Evolutionary conservation across 2,797 vertebrate species (phyloP).

Genomic region (Rhynchotus rufescens): DNA sequence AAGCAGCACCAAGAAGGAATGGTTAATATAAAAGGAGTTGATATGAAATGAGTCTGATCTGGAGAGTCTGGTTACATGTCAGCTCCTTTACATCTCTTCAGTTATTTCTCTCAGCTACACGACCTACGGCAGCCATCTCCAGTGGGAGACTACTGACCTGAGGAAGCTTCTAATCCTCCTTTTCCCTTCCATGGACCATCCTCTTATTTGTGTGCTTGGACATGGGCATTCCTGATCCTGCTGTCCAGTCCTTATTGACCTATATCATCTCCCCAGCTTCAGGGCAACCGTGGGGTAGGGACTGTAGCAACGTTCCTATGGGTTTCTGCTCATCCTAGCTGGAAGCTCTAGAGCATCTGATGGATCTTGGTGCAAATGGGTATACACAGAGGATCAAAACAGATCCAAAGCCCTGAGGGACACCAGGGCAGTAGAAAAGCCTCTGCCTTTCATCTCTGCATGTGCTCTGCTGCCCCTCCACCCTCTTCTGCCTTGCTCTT

Average conservation of each 20-base stretch:
- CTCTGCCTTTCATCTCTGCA: neutral
- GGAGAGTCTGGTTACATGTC: neutral
- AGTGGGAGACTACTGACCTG: rapidly evolving
- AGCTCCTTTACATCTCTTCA: neutral
- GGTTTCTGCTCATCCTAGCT: neutral
- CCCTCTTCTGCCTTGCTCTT: neutral
- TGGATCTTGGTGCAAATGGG: neutral
- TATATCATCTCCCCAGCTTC: neutral
- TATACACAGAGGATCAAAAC: neutral
- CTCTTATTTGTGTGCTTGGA: neutral
- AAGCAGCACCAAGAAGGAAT: neutral
- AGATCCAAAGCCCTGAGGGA: rapidly evolving
- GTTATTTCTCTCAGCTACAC: neutral
- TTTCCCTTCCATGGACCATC: neutral
- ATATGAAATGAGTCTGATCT: neutral
- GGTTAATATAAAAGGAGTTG: neutral
- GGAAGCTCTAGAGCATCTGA: neutral
- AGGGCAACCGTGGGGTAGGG: neutral
- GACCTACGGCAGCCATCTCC: neutral
- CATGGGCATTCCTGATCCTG: rapidly evolving
- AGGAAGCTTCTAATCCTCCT: neutral
- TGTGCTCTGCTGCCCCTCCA: neutral
- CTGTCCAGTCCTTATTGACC: neutral
- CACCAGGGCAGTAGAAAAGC: neutral
- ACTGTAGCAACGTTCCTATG: neutral